Conservation (phyloP, 2,888 invertebrate genomes). For the Drosophila paramelanica region DNA sequence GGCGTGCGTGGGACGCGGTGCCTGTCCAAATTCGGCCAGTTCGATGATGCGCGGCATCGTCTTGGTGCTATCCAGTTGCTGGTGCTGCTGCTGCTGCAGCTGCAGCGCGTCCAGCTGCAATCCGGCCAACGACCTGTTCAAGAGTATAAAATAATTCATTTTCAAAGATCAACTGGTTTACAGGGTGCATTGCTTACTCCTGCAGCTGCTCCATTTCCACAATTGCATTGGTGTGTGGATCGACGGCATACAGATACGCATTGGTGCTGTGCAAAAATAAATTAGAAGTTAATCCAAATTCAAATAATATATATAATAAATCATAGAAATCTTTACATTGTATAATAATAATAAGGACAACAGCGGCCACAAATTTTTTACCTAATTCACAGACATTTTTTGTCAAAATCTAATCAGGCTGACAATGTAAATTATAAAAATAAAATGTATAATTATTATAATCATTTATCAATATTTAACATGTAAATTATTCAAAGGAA, state of each 20-base stretch:
- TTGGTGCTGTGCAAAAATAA: constrained; percentile 88
- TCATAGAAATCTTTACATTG: too few relatives aligned
- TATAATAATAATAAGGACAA: too few relatives aligned
- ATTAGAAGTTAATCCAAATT: background rate
- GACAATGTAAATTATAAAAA: too few relatives aligned
- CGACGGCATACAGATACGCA: constrained; percentile 93
- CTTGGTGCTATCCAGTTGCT: constrained; percentile 76
- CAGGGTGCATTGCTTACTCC: constrained; percentile 86
- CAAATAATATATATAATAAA: too few relatives aligned
- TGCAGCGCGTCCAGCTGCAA: constrained; percentile 77
- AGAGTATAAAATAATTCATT: background rate
- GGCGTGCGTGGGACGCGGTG: constrained; percentile 83
- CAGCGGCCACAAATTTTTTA: too few relatives aligned
- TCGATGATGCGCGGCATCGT: constrained; percentile 90
- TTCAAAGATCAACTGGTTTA: background rate
- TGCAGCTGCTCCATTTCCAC: constrained; percentile 92
- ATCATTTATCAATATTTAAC: too few relatives aligned
- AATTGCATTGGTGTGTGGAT: constrained; percentile 92
- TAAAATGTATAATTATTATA: too few relatives aligned
- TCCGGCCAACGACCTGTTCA: constrained; percentile 86
- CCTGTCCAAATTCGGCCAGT: constrained; percentile 84
- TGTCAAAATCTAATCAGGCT: too few relatives aligned
- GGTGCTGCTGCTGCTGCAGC: constrained; percentile 53
- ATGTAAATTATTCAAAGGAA: too few relatives aligned
- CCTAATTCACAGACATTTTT: too few relatives aligned